Base-by-base conservation (phyloP, 2,797 vertebrate genomes). In the Scyliorhinus canicula region DNA sequence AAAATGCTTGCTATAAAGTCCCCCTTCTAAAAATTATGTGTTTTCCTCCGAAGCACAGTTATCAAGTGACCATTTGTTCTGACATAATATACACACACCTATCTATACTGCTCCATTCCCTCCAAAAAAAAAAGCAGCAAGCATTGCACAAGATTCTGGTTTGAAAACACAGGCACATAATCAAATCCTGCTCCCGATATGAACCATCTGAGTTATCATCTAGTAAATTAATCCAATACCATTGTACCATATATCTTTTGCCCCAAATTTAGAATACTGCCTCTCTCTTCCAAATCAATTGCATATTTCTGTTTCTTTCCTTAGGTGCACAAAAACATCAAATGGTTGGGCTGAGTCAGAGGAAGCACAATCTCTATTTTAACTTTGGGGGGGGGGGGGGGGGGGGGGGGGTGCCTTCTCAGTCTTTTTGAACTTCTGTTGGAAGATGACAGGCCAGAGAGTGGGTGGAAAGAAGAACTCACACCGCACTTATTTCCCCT, bases 331-430 rank as follows among this genome's bases (percentile, higher is more conserved):
- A 55, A 88, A 88, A 55, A 50, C 79, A 26, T 47, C 40, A 44
- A 82, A 50, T 63, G 6, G 86, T 90, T 44, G n/a, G n/a, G 0
- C 40, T 65, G 57, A 47, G 79, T 65, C 60, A 44, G 57, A 40
- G 57, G n/a, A 91, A 91, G n/a, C n/a, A 44, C 57, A 44, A 91
- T 40, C 60, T 40, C n/a, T 91, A 40, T 91, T 91, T 91, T 63
- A 90, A 91, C 35, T 60, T 86, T 63, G n/a, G 60, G 21, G 57
- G 57, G n/a, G 60, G 21, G 57, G 57, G n/a, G 60, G 21, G 57
- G 57, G n/a, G 60, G 21, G 57, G 57, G n/a, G 60, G 21, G 57
- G 57, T 63, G 44, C 65, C 65, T 91, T 63, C 57, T 63, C 19
- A n/a, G n/a, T 60, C 19, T 91, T 19, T n/a, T 90, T 57, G 1